phyloP scores from a whole-genome alignment of 2,888 invertebrate genomes.

The Synergus itoensis region DNA sequence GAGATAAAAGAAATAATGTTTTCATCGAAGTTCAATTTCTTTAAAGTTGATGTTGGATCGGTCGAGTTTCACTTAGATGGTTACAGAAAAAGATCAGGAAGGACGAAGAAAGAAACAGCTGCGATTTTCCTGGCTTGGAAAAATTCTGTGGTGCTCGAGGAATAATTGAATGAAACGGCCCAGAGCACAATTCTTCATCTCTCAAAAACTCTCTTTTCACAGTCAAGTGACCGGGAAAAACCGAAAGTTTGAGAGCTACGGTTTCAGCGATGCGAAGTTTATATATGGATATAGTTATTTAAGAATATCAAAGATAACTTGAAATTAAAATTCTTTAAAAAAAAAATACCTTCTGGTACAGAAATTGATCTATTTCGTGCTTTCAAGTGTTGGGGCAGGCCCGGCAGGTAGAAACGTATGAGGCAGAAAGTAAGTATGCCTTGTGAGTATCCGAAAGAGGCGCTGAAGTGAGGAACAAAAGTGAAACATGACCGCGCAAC shows the following conservation, averaged over 20 bases:
- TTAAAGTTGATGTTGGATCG: slow-evolving; percentile 17
- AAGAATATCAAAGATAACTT: not conserved
- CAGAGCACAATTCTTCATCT: slow-evolving; percentile 38
- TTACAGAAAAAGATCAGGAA: slow-evolving; percentile 43
- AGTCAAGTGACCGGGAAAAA: slow-evolving; percentile 1
- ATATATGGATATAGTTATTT: not conserved
- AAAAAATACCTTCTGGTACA: too few species aligned
- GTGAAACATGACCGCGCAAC: too few species aligned
- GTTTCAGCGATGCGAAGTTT: not conserved
- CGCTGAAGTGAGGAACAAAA: too few species aligned
- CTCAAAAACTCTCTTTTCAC: slow-evolving; percentile 48
- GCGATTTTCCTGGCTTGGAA: slow-evolving; percentile 46
- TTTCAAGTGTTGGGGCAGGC: too few species aligned
- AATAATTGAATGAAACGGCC: slow-evolving; percentile 51
- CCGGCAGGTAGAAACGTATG: too few species aligned
- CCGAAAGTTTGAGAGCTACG: not conserved
- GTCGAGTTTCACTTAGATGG: not conserved
- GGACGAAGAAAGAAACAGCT: slow-evolving; percentile 46
- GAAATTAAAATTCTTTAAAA: too few species aligned
- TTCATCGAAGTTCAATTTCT: slow-evolving; percentile 28
- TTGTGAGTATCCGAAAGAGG: too few species aligned
- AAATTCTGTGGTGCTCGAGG: slow-evolving; percentile 45
- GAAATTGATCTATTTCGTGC: too few species aligned
- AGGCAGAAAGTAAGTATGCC: too few species aligned
- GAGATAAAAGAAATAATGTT: not conserved